Evolutionary conservation across 2,888 invertebrate species (phyloP).

Genomic region (Dicyrtomina minuta): DNA sequence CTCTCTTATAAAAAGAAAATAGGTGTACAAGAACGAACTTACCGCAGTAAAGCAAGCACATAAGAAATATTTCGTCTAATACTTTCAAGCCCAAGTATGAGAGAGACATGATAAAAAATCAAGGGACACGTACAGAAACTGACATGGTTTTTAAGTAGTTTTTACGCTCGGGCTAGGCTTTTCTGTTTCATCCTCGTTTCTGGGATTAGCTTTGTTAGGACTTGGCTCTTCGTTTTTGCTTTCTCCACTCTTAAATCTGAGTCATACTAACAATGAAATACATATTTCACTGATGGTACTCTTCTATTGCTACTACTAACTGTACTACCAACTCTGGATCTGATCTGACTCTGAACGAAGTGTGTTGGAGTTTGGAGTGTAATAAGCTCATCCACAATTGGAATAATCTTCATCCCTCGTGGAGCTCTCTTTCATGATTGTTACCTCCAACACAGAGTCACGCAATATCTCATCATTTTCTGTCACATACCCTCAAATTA

Average conservation of each 20-base stretch:
- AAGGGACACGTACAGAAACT: slow-evolving; percentile 42
- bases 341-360: too few species aligned
- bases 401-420: too few species aligned
- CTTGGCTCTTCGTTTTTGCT: background rate
- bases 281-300: too few species aligned
- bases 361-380: too few species aligned
- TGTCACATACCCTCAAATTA: slow-evolving; percentile 33
- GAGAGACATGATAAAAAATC: slow-evolving; percentile 31
- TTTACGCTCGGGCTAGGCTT: slow-evolving; percentile 27
- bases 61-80: too few species aligned
- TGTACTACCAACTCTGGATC: too few species aligned
- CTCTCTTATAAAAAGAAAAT: too few species aligned
- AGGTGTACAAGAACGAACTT: too few species aligned
- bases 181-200: slow-evolving; percentile 12
- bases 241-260: background rate
- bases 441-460: slow-evolving; percentile 22
- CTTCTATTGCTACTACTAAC: too few species aligned
- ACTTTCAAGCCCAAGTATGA: background rate
- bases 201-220: too few species aligned
- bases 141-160: slow-evolving; percentile 38
- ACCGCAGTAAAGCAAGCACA: too few species aligned
- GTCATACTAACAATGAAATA: too few species aligned
- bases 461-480: slow-evolving; percentile 29
- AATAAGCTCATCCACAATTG: background rate
- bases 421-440: background rate